These are phyloP conservation scores for Harpegnathos saltator DNA, from an alignment of 1,140 invertebrate species.

Conservation along the genomic window DNA sequence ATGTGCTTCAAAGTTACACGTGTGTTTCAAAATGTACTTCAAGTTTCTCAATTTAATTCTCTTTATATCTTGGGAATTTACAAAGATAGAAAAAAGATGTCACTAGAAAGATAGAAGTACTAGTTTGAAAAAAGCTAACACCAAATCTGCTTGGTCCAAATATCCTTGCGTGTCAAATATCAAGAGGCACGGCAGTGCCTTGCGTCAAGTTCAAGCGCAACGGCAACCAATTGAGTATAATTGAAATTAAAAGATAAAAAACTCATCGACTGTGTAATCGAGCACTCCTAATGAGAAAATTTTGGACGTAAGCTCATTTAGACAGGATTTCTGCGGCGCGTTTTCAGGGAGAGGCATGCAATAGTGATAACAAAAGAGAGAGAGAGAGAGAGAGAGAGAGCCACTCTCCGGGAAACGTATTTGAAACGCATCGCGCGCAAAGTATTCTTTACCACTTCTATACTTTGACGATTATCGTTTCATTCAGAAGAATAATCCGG, in stretches of 20 bases:
- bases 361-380: not conserved
- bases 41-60: not conserved
- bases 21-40: not conserved
- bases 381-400: not conserved
- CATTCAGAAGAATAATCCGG: constrained; percentile 13
- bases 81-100: not conserved
- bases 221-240: not conserved
- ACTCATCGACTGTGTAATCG: not conserved
- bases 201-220: no score
- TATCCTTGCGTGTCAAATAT: not conserved
- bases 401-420: not conserved
- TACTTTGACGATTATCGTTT: constrained; percentile 4
- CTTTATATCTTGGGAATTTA: not conserved
- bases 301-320: not conserved
- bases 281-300: not conserved
- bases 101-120: not conserved
- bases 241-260: not conserved
- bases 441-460: not conserved
- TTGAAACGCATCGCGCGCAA: not conserved
- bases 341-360: not conserved
- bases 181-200: no score
- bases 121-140: not conserved
- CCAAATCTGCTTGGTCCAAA: not conserved
- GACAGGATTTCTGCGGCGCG: not conserved
- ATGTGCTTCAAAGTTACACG: not conserved